Conservation (phyloP, 2,888 invertebrate genomes). For the Blera fallax region DNA sequence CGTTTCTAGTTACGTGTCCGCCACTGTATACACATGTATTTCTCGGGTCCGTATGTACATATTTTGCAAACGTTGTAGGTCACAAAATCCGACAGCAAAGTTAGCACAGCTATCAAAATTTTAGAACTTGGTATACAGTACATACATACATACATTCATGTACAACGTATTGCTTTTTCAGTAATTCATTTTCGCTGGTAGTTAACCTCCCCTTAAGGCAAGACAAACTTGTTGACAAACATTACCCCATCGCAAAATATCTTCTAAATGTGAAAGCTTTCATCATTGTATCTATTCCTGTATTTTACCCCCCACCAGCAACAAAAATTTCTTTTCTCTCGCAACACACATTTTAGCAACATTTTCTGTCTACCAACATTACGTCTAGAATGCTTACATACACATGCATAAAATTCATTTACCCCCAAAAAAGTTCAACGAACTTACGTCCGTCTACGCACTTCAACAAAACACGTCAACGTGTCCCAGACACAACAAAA, state of each 20-base stretch:
- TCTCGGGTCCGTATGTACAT: too few species aligned
- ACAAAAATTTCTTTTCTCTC: slow-evolving; percentile 4
- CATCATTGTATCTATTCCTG: neutral
- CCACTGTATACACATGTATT: too few species aligned
- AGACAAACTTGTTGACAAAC: neutral
- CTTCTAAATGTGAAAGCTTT: neutral
- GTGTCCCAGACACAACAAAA: slow-evolving; percentile 58
- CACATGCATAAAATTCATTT: slow-evolving; percentile 9
- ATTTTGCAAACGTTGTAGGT: too few species aligned
- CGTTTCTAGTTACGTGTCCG: too few species aligned
- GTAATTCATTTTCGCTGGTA: neutral
- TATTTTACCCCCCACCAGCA: neutral
- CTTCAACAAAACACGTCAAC: slow-evolving; percentile 29
- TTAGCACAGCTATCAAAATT: too few species aligned
- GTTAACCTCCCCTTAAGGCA: too few species aligned
- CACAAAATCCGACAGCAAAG: too few species aligned
- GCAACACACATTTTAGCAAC: slow-evolving; percentile 44
- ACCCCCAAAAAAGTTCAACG: slow-evolving; percentile 57
- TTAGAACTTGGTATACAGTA: too few species aligned
- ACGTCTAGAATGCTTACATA: neutral
- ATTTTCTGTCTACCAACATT: slow-evolving; percentile 63
- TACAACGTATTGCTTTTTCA: too few species aligned
- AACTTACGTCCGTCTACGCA: slow-evolving; percentile 53
- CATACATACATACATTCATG: too few species aligned
- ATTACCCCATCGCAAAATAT: neutral